phyloP scores from a whole-genome alignment of 2,797 vertebrate genomes.

The Tapirus indicus region DNA sequence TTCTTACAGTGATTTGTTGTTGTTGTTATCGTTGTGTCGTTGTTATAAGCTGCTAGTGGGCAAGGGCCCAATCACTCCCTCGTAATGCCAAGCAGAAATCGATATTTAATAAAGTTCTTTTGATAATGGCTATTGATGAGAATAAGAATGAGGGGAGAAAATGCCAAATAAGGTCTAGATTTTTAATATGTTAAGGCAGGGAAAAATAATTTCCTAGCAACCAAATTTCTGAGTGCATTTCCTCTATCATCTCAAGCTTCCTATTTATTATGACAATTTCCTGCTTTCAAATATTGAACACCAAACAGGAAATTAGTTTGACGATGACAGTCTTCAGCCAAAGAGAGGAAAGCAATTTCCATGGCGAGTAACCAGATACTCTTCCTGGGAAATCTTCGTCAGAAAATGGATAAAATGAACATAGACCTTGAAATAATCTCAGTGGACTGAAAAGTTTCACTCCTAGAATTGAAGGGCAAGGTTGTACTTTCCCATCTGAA shows the following conservation, averaged over 20 bases:
- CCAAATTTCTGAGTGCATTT: conserved; percentile 38
- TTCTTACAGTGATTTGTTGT: background rate
- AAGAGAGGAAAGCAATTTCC: conserved; percentile 66
- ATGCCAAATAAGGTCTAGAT: background rate
- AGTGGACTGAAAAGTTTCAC: background rate
- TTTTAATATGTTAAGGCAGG: conserved; percentile 46
- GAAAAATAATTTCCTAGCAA: conserved; percentile 61
- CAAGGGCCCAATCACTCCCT: background rate
- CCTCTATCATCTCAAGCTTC: conserved; percentile 44
- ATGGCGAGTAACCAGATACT: conserved; percentile 35
- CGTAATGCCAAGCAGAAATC: background rate
- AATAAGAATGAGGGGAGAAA: background rate
- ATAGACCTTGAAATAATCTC: background rate
- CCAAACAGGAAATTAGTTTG: conserved; percentile 68
- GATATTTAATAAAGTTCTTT: conserved; percentile 21
- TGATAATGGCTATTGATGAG: conserved; percentile 41
- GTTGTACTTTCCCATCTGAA: background rate
- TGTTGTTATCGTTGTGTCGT: background rate
- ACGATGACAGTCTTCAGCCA: conserved; percentile 38
- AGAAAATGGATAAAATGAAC: background rate
- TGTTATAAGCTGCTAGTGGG: background rate
- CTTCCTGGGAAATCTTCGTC: conserved; percentile 52
- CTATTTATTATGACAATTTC: conserved; percentile 53
- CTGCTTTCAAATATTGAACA: conserved; percentile 54
- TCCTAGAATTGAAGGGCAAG: background rate